Evolutionary conservation across 2,113 vertebrate genomes (phyloP).

Genomic region (Felis chaus): DNA sequence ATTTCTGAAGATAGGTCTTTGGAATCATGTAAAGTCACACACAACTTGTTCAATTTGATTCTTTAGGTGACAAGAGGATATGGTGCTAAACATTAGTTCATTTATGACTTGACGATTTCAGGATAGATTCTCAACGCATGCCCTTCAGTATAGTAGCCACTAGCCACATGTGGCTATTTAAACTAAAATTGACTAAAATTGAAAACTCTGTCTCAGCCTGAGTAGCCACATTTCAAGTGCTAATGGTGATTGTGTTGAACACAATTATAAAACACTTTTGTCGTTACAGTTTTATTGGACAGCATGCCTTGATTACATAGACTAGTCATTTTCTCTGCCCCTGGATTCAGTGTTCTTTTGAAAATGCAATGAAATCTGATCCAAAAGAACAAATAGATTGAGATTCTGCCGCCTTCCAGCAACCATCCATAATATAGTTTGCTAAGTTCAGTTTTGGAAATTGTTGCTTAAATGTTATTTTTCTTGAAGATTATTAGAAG

Average conservation of each 20-base stretch:
- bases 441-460: background rate
- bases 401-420: background rate
- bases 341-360: background rate
- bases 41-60: background rate
- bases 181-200: background rate
- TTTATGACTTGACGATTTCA: background rate
- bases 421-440: background rate
- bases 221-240: background rate
- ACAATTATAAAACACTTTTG: background rate
- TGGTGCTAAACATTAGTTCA: background rate
- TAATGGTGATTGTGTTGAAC: background rate
- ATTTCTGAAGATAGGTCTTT: background rate
- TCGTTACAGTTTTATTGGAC: background rate
- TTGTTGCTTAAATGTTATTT: background rate
- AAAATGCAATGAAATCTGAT: background rate
- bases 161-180: background rate
- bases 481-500: background rate
- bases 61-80: background rate
- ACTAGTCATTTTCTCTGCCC: background rate
- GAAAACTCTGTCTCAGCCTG: background rate
- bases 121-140: background rate
- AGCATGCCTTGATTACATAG: background rate
- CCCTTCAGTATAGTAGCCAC: accelerated
- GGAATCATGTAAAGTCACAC: background rate
- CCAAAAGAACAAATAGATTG: background rate